Base-by-base conservation (phyloP, 2,888 invertebrate genomes). In the Pandemis corylana region DNA sequence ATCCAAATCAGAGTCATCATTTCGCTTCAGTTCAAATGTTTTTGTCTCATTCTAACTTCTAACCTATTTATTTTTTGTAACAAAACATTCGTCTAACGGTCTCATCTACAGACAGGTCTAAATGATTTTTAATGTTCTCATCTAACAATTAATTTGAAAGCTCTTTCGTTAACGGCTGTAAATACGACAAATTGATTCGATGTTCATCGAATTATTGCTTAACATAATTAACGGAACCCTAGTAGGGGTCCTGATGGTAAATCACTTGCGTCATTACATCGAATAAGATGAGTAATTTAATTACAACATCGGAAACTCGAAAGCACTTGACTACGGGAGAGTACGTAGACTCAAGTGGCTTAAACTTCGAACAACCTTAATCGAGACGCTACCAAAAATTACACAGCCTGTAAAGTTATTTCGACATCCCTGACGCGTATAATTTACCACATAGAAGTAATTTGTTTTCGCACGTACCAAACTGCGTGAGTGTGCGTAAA, bases 231-330 rank as follows among this genome's bases (percentile, higher is more conserved):
- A 79, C 66, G 68, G 49, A 67, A 42, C 76, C 77, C 71, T 77
- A 76, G 77, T 77, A 76, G 75, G 76, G 78, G 79, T 77, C 76
- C 75, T 75, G 76, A 75, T 80, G 82, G 81, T 82, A 86, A 89
- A 87, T 87, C 87, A 86, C 81, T 85, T 79, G 82, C 80, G 82
- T 86, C 86, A 89, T 89, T 86, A 86, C 85, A 79, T 83, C 78
- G 82, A 87, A 86, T 85, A 82, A 83, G 85, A 81, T 78, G 82
- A 81, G 82, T 88, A 89, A 90, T 90, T 88, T 86, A 88, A 89
- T 90, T 88, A 88, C 86, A 82, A 81, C 86, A 86, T 86, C 88
- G 80, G 77, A 85, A 86, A 85, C 85, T 85, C 82, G 80, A 82
- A 78, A 77, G 80, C 82, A 80, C 81, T 83, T 77, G 78, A 82